Base-by-base conservation (phyloP, 2,888 invertebrate genomes). In the Ypsolopha sequella region DNA sequence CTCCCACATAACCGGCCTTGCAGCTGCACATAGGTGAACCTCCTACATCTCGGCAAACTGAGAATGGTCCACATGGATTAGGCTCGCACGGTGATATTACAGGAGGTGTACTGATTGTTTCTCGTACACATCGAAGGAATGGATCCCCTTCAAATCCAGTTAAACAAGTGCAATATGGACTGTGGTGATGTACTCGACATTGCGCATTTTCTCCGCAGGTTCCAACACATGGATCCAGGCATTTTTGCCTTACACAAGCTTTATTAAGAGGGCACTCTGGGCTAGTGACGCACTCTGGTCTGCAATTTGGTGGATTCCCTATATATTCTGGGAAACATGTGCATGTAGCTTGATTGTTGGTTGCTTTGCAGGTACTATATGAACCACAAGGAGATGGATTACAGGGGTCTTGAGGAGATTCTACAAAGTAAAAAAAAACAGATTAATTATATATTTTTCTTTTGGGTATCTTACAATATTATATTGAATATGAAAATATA, bases 221-320 rank as follows among this genome's bases (percentile, higher is more conserved):
- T 56, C 93, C 93, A 1, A 90, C 88, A 62, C 95, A 95, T n/a
- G 95, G 95, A 76, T 95, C 92, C 48, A 89, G 80, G 68, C 95
- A 95, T 72, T 92, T 93, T 62, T 91, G 91, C 59, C 89, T 91
- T 11, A 92, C 89, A 65, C 95, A 95, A 10, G 95, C 93, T 70
- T 90, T 91, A 54, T 91, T 90, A 36, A 91, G 87, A n/a, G 92
- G 87, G 78, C 95, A 95, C 65, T 95, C 95, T 0, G 93, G 89
- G 60, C 92, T 94, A 57, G 92, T 90, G 8, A 92, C 88, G 70
- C 95, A 95, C 80, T 94, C 94, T 0, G 94, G 93, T 60, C 93
- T 85, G 65, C 95, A 95, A 41, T 91, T 89, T 36, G 91, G 91
- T 54, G 95, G 94, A 63, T 88, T 90, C 11, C 95, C 95, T 39